Percentiles rank a stretch among this genome's conserved stretches.
Evolutionary conservation across 2,888 invertebrate species (phyloP).

Genomic region (Caenorhabditis imperialis): DNA sequence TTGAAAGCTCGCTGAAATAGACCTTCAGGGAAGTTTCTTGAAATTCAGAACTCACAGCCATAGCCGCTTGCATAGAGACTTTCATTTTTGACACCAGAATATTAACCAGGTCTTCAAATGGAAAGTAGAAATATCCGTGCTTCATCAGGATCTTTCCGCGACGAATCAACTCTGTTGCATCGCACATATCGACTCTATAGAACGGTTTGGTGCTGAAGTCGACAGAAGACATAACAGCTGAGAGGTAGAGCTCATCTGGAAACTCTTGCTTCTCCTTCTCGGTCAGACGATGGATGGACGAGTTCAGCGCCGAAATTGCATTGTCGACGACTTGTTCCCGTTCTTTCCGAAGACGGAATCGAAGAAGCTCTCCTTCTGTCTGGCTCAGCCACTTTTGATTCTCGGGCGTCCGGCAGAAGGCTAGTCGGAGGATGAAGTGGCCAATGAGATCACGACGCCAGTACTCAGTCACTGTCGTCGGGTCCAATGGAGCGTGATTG

Average conservation of each 20-base stretch:
- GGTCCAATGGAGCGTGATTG: not conserved
- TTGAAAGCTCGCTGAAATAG: slow-evolving; percentile 82
- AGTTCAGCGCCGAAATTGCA: slow-evolving; percentile 65
- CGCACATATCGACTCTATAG: slow-evolving; percentile 75
- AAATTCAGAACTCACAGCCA: slow-evolving; percentile 80
- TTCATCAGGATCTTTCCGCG: slow-evolving; percentile 86
- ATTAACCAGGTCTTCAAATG: slow-evolving; percentile 87
- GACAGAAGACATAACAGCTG: not conserved
- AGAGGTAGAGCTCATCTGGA: slow-evolving; percentile 21
- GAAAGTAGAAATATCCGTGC: slow-evolving; percentile 90
- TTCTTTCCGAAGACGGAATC: slow-evolving; percentile 48
- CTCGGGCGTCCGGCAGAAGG: slow-evolving; percentile 89
- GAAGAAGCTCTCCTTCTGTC: slow-evolving; percentile 88
- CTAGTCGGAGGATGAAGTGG: slow-evolving; percentile 91
- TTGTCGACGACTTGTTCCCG: slow-evolving; percentile 5
- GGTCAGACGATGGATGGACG: slow-evolving; percentile 65
- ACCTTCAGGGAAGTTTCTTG: no score
- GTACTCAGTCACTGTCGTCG: slow-evolving; percentile 5
- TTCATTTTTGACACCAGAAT: slow-evolving; percentile 87
- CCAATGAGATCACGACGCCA: slow-evolving; percentile 86
- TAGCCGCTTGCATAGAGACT: slow-evolving; percentile 83
- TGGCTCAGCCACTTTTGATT: slow-evolving; percentile 89
- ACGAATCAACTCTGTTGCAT: slow-evolving; percentile 89
- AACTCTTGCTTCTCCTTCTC: slow-evolving; percentile 17
- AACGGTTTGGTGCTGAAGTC: slow-evolving; percentile 1